Evolutionary conservation across 2,888 invertebrate genomes (phyloP), one percentile per base, ranked within the genome.

Genomic region (Aethes cnicana): DNA sequence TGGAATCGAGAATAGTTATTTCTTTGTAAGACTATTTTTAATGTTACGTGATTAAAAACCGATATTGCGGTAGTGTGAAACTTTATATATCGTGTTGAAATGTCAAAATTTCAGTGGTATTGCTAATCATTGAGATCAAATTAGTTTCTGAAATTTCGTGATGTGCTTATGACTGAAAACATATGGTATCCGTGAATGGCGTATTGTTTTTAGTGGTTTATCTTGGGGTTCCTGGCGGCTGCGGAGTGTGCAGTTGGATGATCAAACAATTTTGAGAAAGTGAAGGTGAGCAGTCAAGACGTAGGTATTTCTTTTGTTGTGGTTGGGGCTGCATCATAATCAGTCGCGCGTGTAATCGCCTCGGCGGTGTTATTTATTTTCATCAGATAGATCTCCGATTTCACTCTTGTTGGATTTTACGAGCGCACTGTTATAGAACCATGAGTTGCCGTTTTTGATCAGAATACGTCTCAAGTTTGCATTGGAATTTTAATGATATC

Each of bases 101-200:
- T 78, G 88, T 89, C 89, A 89, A 80, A 84, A 74, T 80, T 81
- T 82, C 78, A 72, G 79, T 85, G 81, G 82, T 83, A 70, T 76
- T 84, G 86, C 84, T 82, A 85, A 77, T 81, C 73, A 71, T 73
- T 62, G 66, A 73, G 71, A 74, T 74, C 77, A 33, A n/a, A n/a
- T n/a, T 69, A 66, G 70, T 64, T 58, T 60, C 69, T 74, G 74
- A 74, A 77, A 78, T 76, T 63, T 67, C 70, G 74, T 74, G 74
- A 74, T 79, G 71, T 57, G 62, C 56, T 53, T 64, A 58, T 61
- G 63, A 55, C 66, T 64, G 58, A 66, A 72, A 80, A 70, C 73
- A 69, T 62, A 72, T 73, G 66, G 56, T 68, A 69, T 63, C 65
- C 57, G 61, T 64, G 64, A 46, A 52, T 32, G 14, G 39, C 33